Base-by-base conservation (phyloP, 2,797 vertebrate species). In the Alcedo quadribrachys region DNA sequence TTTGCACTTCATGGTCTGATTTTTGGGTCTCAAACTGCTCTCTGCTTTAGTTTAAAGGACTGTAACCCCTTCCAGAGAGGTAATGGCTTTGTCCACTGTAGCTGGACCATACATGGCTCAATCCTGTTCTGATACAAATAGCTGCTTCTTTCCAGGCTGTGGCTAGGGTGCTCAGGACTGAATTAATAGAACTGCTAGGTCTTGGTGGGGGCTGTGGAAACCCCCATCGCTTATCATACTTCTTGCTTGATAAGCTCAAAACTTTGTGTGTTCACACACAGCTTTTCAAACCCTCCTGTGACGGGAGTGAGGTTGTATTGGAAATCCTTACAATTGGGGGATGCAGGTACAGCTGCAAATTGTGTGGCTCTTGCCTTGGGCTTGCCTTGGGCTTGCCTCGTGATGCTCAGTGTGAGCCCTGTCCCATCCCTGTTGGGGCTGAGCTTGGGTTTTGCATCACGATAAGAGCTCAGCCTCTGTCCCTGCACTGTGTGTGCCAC, bases 351-450 rank as follows among this genome's bases (percentile, higher is more conserved):
- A 3, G 7, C 20, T 57, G 14, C 11, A 8, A 12, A 51, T 54
- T 2, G 5, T 11, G 43, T 2, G 18, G 55, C 40, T 3, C 2
- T 13, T 21, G 35, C 43, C 57, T 28, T 5, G 15, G 51, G 35
- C 2, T 13, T 21, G 35, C 43, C 57, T 28, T 5, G 15, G 51
- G 35, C 2, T 4, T n/a, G 12, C 21, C 21, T 3, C 57, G 65
- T 32, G 60, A 11, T 6, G 76, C 68, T 37, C 0, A 0, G 15
- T 32, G 46, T 7, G 73, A 85, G 55, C 30, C 17, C 62, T 9
- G 4, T 33, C 15, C 32, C 25, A 1, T 43, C 33, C 3, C 76
- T 25, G 5, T 0, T 0, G 1, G 51, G 48, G 21, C 60, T 28
- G 27, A 30, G 21, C 32, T 16, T n/a, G 33, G 6, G 15, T 12